Base-by-base conservation (phyloP, 2,797 vertebrate species). In the Miichthys miiuy region DNA sequence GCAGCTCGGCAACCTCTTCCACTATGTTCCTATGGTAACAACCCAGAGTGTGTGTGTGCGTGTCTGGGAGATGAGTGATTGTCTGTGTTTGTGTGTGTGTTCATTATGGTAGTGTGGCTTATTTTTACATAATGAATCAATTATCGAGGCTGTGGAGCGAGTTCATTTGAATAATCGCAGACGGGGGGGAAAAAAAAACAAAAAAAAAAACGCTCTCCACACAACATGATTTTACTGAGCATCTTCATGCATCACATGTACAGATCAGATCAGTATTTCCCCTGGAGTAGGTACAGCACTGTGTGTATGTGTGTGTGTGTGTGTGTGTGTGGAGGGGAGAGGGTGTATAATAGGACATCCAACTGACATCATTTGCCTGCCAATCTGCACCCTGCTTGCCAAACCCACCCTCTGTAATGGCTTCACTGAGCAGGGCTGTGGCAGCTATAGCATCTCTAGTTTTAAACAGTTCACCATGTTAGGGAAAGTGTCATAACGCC, bases 1-100 rank as follows among this genome's bases (percentile, higher is more conserved):
- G 79, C 78, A 77, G 83, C 83, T 81, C 79, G 10, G 74, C 80
- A 87, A 79, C 88, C 84, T 86, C 85, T 68, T 58, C 86, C 81
- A 77, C 81, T 70, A 76, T 23, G 92, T 92, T 93, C 80, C 91
- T 83, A 93, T 93, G 91, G 90, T 85, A 92, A 94, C 92, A 74
- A 75, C 84, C 76, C 66, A 25, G 60, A 58, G 78, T 12, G 72
- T 72, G 82, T n/a, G 18, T 51, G 41, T 61, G 77, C 67, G 68
- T 23, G 75, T 84, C 68, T 34, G 58, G 72, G 80, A 85, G 66
- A 85, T 77, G 72, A 78, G 68, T 25, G 75, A 81, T 79, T 74
- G 83, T 84, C 70, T 74, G 0, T 72, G 72, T 87, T 80, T 88
- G 77, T 82, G 85, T 82, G 85, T 82, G 87, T 60, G 81, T 89